Base-by-base conservation (phyloP, 2,797 vertebrate species). In the Odontamblyopus rebecca region DNA sequence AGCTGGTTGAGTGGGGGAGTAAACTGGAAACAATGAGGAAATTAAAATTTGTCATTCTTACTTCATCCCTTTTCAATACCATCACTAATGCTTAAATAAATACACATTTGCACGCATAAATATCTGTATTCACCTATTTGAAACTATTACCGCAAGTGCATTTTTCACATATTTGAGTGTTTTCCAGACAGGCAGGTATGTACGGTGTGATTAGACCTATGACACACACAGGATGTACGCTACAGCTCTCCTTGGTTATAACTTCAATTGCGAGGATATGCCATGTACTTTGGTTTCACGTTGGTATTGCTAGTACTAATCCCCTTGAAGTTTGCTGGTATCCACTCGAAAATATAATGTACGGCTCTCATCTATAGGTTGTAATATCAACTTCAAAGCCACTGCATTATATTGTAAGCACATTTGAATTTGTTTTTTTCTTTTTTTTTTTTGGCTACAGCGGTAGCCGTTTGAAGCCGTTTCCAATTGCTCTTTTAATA, bases 111-210 rank as follows among this genome's bases (percentile, higher is more conserved):
- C 16, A 6, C 54, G 0, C 12, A 44, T 44, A 44, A 44, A 44
- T 44, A 44, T 12, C 41, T 12, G 41, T 44, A 44, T 12, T 2
- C 12, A 13, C 41, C 11, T 44, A 44, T 13, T 44, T 44, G 41
- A 44, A 44, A 44, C 41, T 44, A 1, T 44, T 44, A 44, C 7
- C 15, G 50, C 26, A 75, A 44, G 2, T 26, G 50, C 26, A 75
- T 50, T 75, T 69, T 29, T 26, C 32, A 6, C 44, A 48, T 38
- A 51, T 29, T 63, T 73, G 13, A 70, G 29, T 61, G 57, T 51
- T 5, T 75, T 44, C 29, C 79, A 82, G 86, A 86, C 79, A 81
- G 70, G 69, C 77, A 79, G 68, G 77, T 71, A 82, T 87, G 76
- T 76, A 38, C 73, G 61, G 73, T 79, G 16, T 78, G 73, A 81